Evolutionary conservation across 53 echinoderm and acorn worm genomes (phyloP).

Genomic region (Echinarachnius parma): DNA sequence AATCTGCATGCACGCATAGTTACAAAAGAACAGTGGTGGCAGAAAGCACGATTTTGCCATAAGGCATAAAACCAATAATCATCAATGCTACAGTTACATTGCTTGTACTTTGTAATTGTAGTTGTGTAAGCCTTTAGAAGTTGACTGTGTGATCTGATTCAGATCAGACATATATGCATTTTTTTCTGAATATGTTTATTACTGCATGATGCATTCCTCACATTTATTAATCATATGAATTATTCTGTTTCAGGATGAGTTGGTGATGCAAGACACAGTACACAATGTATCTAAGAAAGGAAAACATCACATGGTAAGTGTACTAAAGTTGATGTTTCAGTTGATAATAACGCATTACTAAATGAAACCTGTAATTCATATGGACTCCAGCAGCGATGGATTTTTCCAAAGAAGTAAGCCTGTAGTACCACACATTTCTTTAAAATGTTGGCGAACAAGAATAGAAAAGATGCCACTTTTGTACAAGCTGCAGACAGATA

Average conservation of each 20-base stretch:
- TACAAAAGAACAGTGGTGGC: conserved; percentile 14
- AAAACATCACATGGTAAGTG: conserved; percentile 28
- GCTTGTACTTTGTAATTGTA: conserved; percentile 14
- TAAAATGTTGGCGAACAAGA: conserved; percentile 20
- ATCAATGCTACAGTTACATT: conserved; percentile 11
- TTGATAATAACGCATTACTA: conserved; percentile 30
- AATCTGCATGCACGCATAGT: conserved; percentile 14
- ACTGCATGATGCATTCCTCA: conserved; percentile 21
- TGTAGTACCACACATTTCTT: conserved; percentile 26
- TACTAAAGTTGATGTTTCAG: conserved; percentile 26
- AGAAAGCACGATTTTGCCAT: conserved; percentile 8
- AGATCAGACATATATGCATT: not conserved
- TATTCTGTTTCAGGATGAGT: conserved; percentile 21
- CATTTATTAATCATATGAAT: conserved; percentile 20
- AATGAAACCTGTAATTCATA: conserved; percentile 23
- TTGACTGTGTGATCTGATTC: conserved; percentile 10
- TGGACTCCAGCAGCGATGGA: conserved; percentile 22
- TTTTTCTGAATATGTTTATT: conserved; percentile 23
- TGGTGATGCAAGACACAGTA: conserved; percentile 16
- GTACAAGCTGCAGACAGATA: conserved; percentile 22
- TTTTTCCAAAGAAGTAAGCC: conserved; percentile 28
- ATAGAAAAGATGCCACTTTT: conserved; percentile 9
- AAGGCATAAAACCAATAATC: conserved; percentile 9
- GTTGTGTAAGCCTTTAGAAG: conserved; percentile 14
- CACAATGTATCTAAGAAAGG: conserved; percentile 10